Percentiles rank a stretch among this genome's conserved stretches.
These are phyloP conservation scores for Agonopterix alstromeriana DNA, from an alignment of 2,888 invertebrate species.

Conservation along the genomic window DNA sequence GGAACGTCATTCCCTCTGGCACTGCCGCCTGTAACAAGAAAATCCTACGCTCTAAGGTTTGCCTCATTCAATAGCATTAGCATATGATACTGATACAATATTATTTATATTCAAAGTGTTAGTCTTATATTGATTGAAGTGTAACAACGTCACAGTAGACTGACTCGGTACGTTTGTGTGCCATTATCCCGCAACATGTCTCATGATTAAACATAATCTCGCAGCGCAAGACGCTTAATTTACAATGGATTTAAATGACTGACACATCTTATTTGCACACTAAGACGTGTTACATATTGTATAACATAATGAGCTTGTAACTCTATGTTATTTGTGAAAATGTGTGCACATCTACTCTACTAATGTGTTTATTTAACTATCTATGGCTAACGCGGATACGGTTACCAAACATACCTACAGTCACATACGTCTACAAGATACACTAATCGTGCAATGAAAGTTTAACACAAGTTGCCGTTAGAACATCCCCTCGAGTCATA, in stretches of 20 bases:
- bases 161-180: constrained; percentile 13
- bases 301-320: no score
- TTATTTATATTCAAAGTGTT: background rate
- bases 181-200: constrained; percentile 27
- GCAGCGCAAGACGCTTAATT: constrained; percentile 25
- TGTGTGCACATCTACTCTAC: no score
- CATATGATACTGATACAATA: no score
- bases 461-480: constrained; percentile 1
- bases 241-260: constrained; percentile 34
- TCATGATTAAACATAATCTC: constrained; percentile 42
- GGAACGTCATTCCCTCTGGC: constrained; percentile 69
- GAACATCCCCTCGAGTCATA: constrained; percentile 4
- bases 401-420: no score
- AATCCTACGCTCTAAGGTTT: background rate
- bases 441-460: constrained; percentile 5
- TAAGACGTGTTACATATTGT: background rate
- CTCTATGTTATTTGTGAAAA: no score
- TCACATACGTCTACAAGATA: background rate
- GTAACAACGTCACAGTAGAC: no score
- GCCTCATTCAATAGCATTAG: background rate
- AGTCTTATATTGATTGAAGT: no score
- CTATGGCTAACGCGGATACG: no score
- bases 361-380: no score
- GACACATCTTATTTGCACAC: constrained; percentile 1
- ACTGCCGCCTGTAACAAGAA: constrained; percentile 61